Conservation (phyloP, 2,888 invertebrate species). For the Dasysyrphus albostriatus region DNA sequence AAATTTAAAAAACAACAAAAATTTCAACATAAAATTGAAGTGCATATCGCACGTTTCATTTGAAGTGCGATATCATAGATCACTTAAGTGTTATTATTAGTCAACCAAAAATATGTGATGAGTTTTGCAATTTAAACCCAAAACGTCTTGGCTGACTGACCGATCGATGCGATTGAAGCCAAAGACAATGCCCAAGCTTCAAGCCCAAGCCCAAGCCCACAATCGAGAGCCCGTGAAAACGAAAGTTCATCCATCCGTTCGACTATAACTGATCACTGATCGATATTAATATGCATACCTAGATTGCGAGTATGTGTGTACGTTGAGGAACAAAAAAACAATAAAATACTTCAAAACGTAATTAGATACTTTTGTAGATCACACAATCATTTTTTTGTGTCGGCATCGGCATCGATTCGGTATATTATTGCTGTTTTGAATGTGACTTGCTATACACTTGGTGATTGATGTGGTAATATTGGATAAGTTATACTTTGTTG, state of each 20-base stretch:
- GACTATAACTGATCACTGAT: conserved; percentile 44
- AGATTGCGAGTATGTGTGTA: background rate
- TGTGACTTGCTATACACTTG: conserved; percentile 42
- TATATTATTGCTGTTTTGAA: conserved; percentile 53
- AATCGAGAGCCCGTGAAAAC: conserved; percentile 63
- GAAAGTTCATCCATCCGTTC: conserved; percentile 61
- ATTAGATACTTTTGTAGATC: conserved; percentile 71
- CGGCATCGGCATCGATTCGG: conserved; percentile 27
- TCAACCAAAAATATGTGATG: conserved; percentile 24
- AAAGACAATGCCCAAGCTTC: background rate
- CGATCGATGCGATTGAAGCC: background rate
- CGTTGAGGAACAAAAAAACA: conserved; percentile 21
- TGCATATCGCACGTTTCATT: conserved; percentile 14
- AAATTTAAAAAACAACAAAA: background rate
- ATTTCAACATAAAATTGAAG: background rate
- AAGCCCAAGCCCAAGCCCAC: background rate
- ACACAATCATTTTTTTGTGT: conserved; percentile 48
- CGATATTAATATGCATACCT: conserved; percentile 29
- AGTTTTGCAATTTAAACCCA: conserved; percentile 41
- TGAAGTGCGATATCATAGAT: conserved; percentile 24
- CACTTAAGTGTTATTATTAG: conserved; percentile 27
- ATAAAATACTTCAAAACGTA: conserved; percentile 44
- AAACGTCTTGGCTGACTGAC: conserved; percentile 15
- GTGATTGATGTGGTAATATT: conserved; percentile 71
- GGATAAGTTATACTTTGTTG: conserved; percentile 44